These are phyloP conservation scores for Clarias magur DNA, from an alignment of 2,113 vertebrate species.

Conservation along the genomic window DNA sequence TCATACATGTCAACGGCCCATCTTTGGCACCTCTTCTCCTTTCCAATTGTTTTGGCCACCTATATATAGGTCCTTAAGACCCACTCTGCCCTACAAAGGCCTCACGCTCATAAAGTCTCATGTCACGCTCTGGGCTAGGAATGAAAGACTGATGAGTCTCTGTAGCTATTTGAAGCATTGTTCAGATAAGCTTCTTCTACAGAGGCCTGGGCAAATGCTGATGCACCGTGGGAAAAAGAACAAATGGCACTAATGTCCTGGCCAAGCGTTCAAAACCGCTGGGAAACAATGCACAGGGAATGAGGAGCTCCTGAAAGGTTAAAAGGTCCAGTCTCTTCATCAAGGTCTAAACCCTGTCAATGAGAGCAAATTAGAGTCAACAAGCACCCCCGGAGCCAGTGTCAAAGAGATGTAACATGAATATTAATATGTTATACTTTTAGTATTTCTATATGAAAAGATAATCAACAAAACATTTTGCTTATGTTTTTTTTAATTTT, in stretches of 20 bases:
- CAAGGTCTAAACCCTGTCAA: conserved; percentile 22
- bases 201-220: conserved; percentile 58
- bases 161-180: conserved; percentile 75
- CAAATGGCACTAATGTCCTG: conserved; percentile 68
- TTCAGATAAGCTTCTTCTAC: conserved; percentile 71
- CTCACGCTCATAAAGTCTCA: conserved; percentile 45
- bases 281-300: conserved; percentile 48
- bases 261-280: conserved; percentile 47
- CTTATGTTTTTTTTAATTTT: background rate
- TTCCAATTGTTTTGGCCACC: conserved; percentile 49
- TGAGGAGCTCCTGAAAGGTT: conserved; percentile 32
- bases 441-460: background rate
- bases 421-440: background rate
- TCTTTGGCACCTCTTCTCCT: conserved; percentile 41
- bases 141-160: conserved; percentile 68
- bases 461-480: background rate
- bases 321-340: conserved; percentile 22
- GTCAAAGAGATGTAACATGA: background rate
- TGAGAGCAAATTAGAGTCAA: conserved; percentile 1
- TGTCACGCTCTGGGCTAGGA: conserved; percentile 55
- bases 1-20: conserved; percentile 49
- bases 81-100: conserved; percentile 42
- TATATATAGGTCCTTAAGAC: conserved; percentile 49
- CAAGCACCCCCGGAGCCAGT: background rate
- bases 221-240: conserved; percentile 78